A percentile compares a stretch with the other conserved stretches of the same genome.
These are phyloP conservation scores for Calliphora vicina DNA, from an alignment of 1,140 invertebrate genomes.

Conservation along the genomic window DNA sequence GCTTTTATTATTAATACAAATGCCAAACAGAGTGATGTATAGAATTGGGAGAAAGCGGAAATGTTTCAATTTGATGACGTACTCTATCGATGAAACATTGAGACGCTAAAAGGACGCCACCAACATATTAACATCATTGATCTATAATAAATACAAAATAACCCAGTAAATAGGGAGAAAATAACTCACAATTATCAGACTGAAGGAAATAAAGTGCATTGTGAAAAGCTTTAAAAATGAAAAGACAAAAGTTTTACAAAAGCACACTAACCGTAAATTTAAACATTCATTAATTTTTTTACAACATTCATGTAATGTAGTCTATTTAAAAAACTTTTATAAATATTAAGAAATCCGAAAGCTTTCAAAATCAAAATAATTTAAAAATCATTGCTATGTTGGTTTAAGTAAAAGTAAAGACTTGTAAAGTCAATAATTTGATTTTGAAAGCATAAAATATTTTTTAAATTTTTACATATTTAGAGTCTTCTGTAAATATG, in stretches of 20 bases:
- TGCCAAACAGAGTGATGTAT: slow-evolving; percentile 63
- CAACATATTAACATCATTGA: not conserved
- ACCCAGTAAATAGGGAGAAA: not conserved
- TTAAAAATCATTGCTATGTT: too few species aligned
- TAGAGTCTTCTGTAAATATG: too few species aligned
- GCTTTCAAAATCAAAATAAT: too few species aligned
- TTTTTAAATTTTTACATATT: too few species aligned
- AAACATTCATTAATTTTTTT: not conserved
- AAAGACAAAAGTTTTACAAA: not conserved
- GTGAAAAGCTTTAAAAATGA: not conserved
- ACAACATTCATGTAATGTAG: too few species aligned
- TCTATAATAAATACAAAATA: not conserved
- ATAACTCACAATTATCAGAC: not conserved
- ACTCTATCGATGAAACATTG: slow-evolving; percentile 46
- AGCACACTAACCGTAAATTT: not conserved
- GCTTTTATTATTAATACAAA: slow-evolving; percentile 63
- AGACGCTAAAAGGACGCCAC: not conserved
- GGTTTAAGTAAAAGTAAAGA: too few species aligned
- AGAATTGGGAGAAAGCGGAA: slow-evolving; percentile 60
- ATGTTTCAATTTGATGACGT: slow-evolving; percentile 55
- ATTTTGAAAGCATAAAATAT: too few species aligned
- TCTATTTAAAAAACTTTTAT: too few species aligned
- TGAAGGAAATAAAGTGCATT: not conserved
- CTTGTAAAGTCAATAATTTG: too few species aligned
- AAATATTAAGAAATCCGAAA: too few species aligned